Evolutionary conservation across 1,140 invertebrate species (phyloP).

Genomic region (Tetranychus cinnabarinus): DNA sequence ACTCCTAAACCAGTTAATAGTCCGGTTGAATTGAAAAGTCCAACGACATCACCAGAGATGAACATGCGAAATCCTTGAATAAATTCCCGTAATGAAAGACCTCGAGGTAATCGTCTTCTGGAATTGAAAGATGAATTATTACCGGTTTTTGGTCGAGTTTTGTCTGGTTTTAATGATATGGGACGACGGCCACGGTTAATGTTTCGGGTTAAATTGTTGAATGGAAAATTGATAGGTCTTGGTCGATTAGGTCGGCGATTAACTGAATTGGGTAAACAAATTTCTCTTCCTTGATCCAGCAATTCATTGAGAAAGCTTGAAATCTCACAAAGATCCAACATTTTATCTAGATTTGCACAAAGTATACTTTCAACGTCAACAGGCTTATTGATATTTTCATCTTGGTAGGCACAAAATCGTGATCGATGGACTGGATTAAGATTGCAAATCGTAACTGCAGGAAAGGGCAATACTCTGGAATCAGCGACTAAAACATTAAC

Average conservation of each 20-base stretch:
- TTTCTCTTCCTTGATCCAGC: neutral
- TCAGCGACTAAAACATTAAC: conserved; percentile 11
- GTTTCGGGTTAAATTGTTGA: neutral
- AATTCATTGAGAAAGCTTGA: conserved; percentile 1
- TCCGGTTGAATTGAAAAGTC: neutral
- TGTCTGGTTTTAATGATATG: neutral
- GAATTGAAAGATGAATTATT: neutral
- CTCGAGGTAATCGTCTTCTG: neutral
- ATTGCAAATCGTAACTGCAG: conserved; percentile 23
- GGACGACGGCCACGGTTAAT: neutral
- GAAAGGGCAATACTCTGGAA: conserved; percentile 16
- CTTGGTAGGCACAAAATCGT: conserved; percentile 7
- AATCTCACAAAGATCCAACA: conserved; percentile 7
- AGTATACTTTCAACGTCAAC: conserved; percentile 7
- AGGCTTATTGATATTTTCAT: conserved; percentile 4
- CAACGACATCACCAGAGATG: neutral
- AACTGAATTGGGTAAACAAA: neutral
- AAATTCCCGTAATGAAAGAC: neutral
- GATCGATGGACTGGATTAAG: conserved; percentile 17
- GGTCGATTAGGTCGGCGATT: neutral
- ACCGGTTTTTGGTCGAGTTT: neutral
- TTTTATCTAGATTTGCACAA: conserved; percentile 7
- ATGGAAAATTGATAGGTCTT: neutral
- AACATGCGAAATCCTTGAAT: neutral
- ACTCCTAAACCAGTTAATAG: neutral